These are phyloP conservation scores for Eupithecia insigniata DNA, from an alignment of 2,888 invertebrate genomes.

Conservation along the genomic window DNA sequence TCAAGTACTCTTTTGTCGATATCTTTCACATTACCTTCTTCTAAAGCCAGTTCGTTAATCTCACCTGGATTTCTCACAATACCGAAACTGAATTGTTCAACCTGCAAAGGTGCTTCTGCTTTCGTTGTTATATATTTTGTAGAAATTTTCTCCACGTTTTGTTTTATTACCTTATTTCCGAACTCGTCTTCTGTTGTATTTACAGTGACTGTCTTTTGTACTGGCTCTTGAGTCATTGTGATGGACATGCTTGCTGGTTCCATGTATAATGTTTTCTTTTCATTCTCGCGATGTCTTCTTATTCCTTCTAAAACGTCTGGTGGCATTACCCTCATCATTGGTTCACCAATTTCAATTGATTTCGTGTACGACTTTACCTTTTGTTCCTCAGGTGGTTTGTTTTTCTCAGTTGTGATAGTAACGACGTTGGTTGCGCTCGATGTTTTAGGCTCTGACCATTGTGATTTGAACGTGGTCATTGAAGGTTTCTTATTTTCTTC, in stretches of 20 bases:
- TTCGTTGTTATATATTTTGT: constrained; percentile 73
- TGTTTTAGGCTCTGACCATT: constrained; percentile 72
- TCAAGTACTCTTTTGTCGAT: constrained; percentile 74
- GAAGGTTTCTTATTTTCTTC: constrained; percentile 59
- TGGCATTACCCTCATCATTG: constrained; percentile 69
- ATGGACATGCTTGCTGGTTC: constrained; percentile 76
- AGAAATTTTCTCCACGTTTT: constrained; percentile 77
- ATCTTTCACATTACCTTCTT: constrained; percentile 75
- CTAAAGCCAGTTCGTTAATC: constrained; percentile 70
- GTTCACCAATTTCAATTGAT: constrained; percentile 79
- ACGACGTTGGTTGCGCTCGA: constrained; percentile 68
- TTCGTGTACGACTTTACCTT: constrained; percentile 76
- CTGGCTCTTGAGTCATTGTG: constrained; percentile 79
- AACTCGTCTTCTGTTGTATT: constrained; percentile 80
- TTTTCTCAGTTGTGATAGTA: constrained; percentile 75
- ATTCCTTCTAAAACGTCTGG: constrained; percentile 79
- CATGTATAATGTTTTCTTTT: constrained; percentile 74
- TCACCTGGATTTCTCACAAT: constrained; percentile 70
- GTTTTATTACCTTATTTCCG: constrained; percentile 80
- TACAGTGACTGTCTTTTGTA: constrained; percentile 80
- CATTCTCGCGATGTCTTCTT: constrained; percentile 68
- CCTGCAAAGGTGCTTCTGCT: constrained; percentile 75
- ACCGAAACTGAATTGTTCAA: constrained; percentile 79
- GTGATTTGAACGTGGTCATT: constrained; percentile 61
- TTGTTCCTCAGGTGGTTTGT: constrained; percentile 61